Conservation (phyloP, 64 coral and sea anemone genomes). For the Exaiptasia diaphana region DNA sequence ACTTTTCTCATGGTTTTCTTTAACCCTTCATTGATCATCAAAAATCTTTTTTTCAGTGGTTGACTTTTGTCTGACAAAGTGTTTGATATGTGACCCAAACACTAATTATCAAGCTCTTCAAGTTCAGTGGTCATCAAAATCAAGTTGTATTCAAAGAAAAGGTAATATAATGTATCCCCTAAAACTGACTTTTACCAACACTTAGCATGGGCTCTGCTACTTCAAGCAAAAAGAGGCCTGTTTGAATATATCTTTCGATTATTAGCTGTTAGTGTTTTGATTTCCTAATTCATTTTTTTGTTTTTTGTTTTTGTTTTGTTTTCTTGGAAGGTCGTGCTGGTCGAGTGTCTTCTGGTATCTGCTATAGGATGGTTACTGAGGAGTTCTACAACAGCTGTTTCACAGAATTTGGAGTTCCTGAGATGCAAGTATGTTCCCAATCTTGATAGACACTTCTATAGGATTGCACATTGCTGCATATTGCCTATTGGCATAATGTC, state of each 20-base stretch:
- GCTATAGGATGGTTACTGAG: constrained; percentile 69
- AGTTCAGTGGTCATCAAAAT: constrained; percentile 85
- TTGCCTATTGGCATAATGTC: no score
- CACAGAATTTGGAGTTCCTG: constrained; percentile 80
- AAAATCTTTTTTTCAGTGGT: constrained; percentile 68
- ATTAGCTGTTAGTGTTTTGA: no score
- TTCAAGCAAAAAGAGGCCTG: no score
- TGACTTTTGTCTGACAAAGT: constrained; percentile 90
- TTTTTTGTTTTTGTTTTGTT: not conserved
- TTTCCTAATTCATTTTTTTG: not conserved
- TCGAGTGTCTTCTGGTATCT: constrained; percentile 88
- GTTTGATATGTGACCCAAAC: constrained; percentile 80
- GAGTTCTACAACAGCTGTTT: constrained; percentile 83
- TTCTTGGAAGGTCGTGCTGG: constrained; percentile 80
- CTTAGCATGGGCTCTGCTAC: no score
- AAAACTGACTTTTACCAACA: no score
- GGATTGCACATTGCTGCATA: no score
- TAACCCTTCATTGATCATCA: no score
- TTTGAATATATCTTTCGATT: no score
- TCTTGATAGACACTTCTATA: no score
- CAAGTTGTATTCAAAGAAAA: constrained; percentile 80
- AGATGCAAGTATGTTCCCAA: constrained; percentile 66
- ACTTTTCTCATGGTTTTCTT: no score
- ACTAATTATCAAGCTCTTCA: constrained; percentile 91
- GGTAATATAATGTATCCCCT: no score